Base-by-base conservation (phyloP, 1,140 invertebrate species). In the Formica selysi region DNA sequence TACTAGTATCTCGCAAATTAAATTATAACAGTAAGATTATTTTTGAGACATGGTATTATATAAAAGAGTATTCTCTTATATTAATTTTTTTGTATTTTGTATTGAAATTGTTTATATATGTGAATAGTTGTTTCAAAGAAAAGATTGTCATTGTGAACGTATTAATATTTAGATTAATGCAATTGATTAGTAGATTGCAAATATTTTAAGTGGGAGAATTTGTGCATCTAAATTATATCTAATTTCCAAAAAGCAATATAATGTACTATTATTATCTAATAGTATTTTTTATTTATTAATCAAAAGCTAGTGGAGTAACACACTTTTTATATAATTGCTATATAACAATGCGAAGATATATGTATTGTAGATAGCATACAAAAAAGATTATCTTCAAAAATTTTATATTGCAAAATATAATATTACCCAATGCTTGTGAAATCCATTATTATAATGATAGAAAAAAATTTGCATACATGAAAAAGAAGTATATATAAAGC, bases 21-120 rank as follows among this genome's bases (percentile, higher is more conserved):
- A 79, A 79, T 1, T 68, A 79, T 44, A 32, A 57, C 16, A 59
- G 41, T 59, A 71, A 71, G 6, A 59, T 70, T 80, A 13, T 70
- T 7, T 80, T 70, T 68, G 16, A 11, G 51, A 13, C 38, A 73
- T 73, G 7, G 6, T 73, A 65, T n/a, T 64, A 85, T 38, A 76
- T 13, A 76, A 48, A 76, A 62, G 22, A 51, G 13, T 48, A 11
- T 48, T 48, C 3, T 61, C 11, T 36, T 41, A 71, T 11, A 64
- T 44, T 44, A 44, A 2, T 11, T 44, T 41, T 8, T 41, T 41
- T 44, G 2, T 84, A 64, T 54, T 76, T 85, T 85, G 51, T 65
- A 85, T 65, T 65, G 13, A 64, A 64, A 22, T 64, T 22, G 59
- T 16, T 29, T 74, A 76, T 64, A 51, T 2, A 22, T 16, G 22